A percentile compares a stretch with the other conserved stretches of the same genome.
Conservation (phyloP, 2,797 vertebrate genomes). For the Phataginus tetradactyla region DNA sequence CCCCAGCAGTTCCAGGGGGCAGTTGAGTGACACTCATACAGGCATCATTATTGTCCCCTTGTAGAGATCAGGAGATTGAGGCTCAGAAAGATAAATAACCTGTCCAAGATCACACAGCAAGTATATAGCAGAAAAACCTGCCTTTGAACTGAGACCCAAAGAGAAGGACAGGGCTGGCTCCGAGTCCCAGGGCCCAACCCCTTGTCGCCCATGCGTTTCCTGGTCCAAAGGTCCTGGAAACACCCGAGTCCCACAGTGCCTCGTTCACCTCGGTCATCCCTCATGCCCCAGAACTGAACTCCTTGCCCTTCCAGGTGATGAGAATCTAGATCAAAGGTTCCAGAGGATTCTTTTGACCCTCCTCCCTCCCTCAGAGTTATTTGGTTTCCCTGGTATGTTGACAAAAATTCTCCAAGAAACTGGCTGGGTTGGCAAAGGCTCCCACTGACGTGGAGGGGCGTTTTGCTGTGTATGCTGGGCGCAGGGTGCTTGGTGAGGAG, state of each 20-base stretch:
- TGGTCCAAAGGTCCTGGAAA: not conserved
- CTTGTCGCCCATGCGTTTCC: accelerated
- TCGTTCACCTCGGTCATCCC: not conserved
- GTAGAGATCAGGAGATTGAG: not conserved
- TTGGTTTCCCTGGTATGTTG: not conserved
- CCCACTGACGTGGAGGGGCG: accelerated
- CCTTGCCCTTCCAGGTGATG: not conserved
- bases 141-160: not conserved
- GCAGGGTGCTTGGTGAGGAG: accelerated
- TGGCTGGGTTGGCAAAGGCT: not conserved
- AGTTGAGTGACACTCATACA: accelerated
- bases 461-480: accelerated
- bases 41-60: not conserved
- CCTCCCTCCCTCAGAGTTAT: not conserved
- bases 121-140: not conserved
- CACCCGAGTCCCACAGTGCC: accelerated
- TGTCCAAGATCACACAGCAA: not conserved
- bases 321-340: not conserved
- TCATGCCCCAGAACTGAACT: not conserved
- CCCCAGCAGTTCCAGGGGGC: not conserved
- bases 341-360: not conserved
- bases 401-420: not conserved
- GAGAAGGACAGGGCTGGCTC: not conserved
- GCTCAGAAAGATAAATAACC: not conserved
- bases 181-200: not conserved